Percentiles rank a stretch among this genome's conserved stretches.
phyloP scores from a whole-genome alignment of 2,797 vertebrate genomes.

The Gouania willdenowi region DNA sequence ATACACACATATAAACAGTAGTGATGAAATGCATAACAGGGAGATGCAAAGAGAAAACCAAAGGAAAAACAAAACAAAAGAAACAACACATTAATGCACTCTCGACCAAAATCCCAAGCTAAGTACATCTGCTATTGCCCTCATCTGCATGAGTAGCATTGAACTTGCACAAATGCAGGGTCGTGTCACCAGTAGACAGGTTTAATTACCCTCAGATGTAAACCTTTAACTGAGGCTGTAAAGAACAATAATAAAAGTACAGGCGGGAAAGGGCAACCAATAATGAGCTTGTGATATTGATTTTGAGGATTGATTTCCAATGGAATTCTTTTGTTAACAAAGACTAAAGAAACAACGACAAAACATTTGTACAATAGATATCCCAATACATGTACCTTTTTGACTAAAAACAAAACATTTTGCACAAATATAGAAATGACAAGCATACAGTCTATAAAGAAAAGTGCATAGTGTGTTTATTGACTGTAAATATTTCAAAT shows the following conservation, averaged over 20 bases:
- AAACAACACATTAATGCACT: neutral
- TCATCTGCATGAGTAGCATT: conserved; percentile 19
- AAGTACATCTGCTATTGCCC: conserved; percentile 4
- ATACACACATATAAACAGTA: conserved; percentile 69
- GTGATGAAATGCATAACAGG: conserved; percentile 66
- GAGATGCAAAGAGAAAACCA: conserved; percentile 71
- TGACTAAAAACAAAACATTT: conserved; percentile 34
- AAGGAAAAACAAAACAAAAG: conserved; percentile 42
- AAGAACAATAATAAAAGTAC: conserved; percentile 60
- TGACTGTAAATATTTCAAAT: conserved; percentile 46
- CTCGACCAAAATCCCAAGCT: conserved; percentile 11
- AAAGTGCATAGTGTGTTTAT: conserved; percentile 47
- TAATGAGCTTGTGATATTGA: conserved; percentile 75
- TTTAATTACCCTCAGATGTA: conserved; percentile 66
- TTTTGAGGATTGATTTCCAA: conserved; percentile 70
- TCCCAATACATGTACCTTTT: conserved; percentile 9
- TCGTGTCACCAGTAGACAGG: conserved; percentile 25
- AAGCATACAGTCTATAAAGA: conserved; percentile 30
- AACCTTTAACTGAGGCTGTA: conserved; percentile 42
- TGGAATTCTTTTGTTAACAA: conserved; percentile 61
- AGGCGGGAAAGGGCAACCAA: conserved; percentile 60
- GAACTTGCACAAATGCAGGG: neutral
- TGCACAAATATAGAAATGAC: conserved; percentile 32
- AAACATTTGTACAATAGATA: conserved; percentile 32
- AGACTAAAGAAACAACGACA: conserved; percentile 54